Evolutionary conservation across 2,888 invertebrate genomes (phyloP), one percentile per base, ranked within the genome.

Genomic region (Ectemnius lituratus): DNA sequence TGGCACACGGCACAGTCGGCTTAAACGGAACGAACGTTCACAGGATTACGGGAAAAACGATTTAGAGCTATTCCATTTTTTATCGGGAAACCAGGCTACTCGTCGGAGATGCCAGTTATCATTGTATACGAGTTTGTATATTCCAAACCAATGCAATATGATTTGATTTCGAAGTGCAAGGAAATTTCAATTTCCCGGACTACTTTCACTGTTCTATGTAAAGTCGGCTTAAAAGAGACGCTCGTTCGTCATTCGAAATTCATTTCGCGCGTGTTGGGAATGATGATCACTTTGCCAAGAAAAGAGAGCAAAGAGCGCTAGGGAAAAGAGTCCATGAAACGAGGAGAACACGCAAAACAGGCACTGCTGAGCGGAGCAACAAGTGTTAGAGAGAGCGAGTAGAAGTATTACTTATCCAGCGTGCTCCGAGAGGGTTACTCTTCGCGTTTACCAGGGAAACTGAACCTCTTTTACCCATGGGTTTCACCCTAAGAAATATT

Each of bases 311-410:
- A 37, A 37, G 37, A 37, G 37, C 8, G 37, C 11, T 3, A 6
- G 37, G 37, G 4, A 1, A 52, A 52, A 52, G 52, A 5, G 14
- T 16, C 14, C 5, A 14, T n/a, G n/a, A 11, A 52, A 13, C 52
- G 52, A 52, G 52, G 52, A 4, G 5, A 16, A 13, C 52, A 52
- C 8, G 52, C 52, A 52, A 52, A 52, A 52, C 52, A 18, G 8
- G 46, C 11, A 20, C 23, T 16, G 16, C 13, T 37, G 20, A 67
- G 45, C 13, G 57, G 27, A 70, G 65, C 73, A 70, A 73, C 73
- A 73, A 73, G 73, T 73, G 70, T 62, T 73, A 66, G 47, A 37
- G 37, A 52, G 60, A 63, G 56, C 47, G 60, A 63, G 56, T 37
- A 65, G 3, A 45, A 65, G 62, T n/a, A 23, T 70, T 65, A 27